Conservation (phyloP, 1,140 invertebrate species). For the Scaptomyza montana region DNA sequence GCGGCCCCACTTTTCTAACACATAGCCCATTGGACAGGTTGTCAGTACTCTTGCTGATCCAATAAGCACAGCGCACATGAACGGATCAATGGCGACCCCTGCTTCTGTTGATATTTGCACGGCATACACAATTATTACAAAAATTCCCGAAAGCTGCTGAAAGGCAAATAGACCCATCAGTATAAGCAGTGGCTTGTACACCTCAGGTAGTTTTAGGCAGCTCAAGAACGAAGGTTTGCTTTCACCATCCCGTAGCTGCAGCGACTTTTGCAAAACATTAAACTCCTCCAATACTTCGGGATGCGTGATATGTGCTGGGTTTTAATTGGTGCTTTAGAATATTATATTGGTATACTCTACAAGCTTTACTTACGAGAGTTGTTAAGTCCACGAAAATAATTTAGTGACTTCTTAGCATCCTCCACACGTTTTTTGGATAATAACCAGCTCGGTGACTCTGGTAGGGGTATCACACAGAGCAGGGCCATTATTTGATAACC, state of each 20-base stretch:
- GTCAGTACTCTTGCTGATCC: constrained; percentile 85
- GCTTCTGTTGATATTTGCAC: constrained; percentile 87
- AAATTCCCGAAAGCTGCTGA: constrained; percentile 91
- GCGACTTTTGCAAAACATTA: constrained; percentile 64
- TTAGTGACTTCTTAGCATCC: constrained; percentile 85
- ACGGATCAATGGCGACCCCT: constrained; percentile 85
- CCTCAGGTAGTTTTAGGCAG: constrained; percentile 75
- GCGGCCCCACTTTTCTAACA: constrained; percentile 86
- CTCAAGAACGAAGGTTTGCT: constrained; percentile 66
- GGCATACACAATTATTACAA: constrained; percentile 91
- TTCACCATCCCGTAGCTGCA: constrained; percentile 63
- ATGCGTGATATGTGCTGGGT: constrained; percentile 74
- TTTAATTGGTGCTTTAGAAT: background rate
- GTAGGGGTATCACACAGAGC: constrained; percentile 85
- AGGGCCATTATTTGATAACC: constrained; percentile 85
- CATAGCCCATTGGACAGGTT: constrained; percentile 85
- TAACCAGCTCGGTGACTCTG: constrained; percentile 90
- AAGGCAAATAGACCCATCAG: constrained; percentile 89
- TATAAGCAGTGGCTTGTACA: constrained; percentile 87
- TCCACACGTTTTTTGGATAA: constrained; percentile 84
- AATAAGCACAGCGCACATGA: constrained; percentile 85
- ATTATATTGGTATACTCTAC: background rate
- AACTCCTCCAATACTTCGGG: constrained; percentile 79
- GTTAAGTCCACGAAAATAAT: constrained; percentile 85
- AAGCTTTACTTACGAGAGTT: constrained; percentile 59